Evolutionary conservation across 1,140 invertebrate genomes (phyloP), one percentile per base, ranked within the genome.

Genomic region (Eumaeus atala): DNA sequence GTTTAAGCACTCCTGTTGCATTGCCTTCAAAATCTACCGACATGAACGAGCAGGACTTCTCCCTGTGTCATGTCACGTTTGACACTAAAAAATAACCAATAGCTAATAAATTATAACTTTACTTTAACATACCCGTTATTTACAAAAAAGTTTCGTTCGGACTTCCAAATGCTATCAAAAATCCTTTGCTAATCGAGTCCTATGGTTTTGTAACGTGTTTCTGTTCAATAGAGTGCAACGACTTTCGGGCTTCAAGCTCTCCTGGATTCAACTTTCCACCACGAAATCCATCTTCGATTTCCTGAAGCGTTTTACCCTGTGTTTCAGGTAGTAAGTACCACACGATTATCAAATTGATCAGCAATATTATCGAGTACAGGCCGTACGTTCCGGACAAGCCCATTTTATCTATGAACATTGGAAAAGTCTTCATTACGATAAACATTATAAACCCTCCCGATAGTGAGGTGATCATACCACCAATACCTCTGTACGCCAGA

Each of bases 281-380:
- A 54, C 70, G 66, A 14, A 77, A 70, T 28, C 76, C 72, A 17
- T 84, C 73, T 50, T 84, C 81, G 21, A 84, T 84, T 49, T 81
- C 58, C 38, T 81, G 76, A 4, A 84, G 57, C 8, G 80, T 81
- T 48, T 65, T 77, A 0, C 68, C 76, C 51, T 66, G 77, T 0
- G 80, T 84, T 54, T 84, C 80, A 5, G 80, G 77, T 33, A 81
- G 21, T n/a, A 74, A 40, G 4, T 65, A 44, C 64, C 70, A 74
- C 5, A 79, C 56, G 1, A 75, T 54, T 1, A 65, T 17, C 12
- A 78, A 57, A 49, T 64, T 66, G n/a, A 65, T 60, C 6, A 50
- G 48, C n/a, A 80, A 40, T 12, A 84, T 51, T 0, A 48, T 50
- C 7, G 67, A 60, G 18, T 74, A 81, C 9, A 81, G 9, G 6